Conservation (phyloP, 2,113 vertebrate species). For the Tiliqua scincoides region DNA sequence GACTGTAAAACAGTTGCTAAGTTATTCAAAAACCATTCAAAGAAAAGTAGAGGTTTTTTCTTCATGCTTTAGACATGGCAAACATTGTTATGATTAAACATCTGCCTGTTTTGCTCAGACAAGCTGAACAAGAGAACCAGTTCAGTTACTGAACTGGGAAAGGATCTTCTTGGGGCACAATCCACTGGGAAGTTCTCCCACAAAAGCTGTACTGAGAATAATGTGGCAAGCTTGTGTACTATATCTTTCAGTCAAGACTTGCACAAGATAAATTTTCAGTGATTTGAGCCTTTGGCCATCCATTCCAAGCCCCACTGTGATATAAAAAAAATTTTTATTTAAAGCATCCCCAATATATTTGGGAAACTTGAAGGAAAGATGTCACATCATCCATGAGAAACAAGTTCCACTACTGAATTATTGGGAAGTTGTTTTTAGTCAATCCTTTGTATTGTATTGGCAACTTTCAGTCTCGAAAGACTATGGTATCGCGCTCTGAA, state of each 20-base stretch:
- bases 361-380: neutral
- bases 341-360: neutral
- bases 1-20: conserved; percentile 48
- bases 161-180: too few relatives aligned
- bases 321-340: neutral
- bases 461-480: too few relatives aligned
- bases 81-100: conserved; percentile 57
- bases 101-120: conserved; percentile 54
- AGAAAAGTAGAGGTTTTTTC: conserved; percentile 60
- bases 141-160: neutral
- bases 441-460: too few relatives aligned
- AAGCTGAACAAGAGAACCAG: conserved; percentile 56
- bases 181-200: neutral
- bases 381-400: neutral
- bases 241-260: neutral
- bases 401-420: neutral
- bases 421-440: neutral
- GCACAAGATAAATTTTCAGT: neutral
- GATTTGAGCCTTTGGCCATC: neutral
- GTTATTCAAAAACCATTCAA: conserved; percentile 32
- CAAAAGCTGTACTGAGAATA: neutral
- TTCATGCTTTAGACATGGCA: conserved; percentile 55
- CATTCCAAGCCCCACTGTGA: neutral
- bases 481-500: too few relatives aligned
- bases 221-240: neutral